Base-by-base conservation (phyloP, 2,888 invertebrate genomes). In the Malachius bipustulatus region DNA sequence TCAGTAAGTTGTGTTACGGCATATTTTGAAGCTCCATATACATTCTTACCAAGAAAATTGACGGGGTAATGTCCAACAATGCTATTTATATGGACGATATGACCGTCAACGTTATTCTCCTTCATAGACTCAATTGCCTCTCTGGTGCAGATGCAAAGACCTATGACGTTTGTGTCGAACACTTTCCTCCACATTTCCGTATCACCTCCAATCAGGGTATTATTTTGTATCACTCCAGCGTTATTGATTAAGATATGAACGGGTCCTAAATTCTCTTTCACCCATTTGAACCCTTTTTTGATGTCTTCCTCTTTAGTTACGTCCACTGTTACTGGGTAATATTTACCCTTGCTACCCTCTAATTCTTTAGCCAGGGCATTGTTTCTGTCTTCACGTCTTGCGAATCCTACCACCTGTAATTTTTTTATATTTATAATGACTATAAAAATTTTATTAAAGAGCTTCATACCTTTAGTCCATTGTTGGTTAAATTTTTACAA, bases 71-170 rank as follows among this genome's bases (percentile, higher is more conserved):
- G 46, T n/a, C 56, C 56, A 4, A 46, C 41, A 14, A 52, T 38
- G 30, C 54, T 54, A 33, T 54, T 55, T 1, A 56, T 50, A 32
- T 56, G 51, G 3, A n/a, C n/a, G n/a, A n/a, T n/a, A n/a, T n/a
- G n/a, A n/a, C n/a, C n/a, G n/a, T n/a, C 47, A 4, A 53, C 44
- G 27, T 48, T 44, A 26, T 50, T 41, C 14, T 45, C 36, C 15
- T 38, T 42, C 56, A 56, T 56, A 2, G 39, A 39, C 33, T 43
- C 45, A 2, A 54, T 42, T 2, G 53, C 54, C 42, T 55, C 54
- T 35, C 49, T 49, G 1, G 52, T 51, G 4, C 45, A 44, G n/a
- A 53, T 43, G 30, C 40, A 45, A 4, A 49, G 26, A 4, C 40
- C 52, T 2, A 51, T 26, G 1, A 54, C 38, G 36, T 54, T 54